Conservation (phyloP, 1,140 invertebrate genomes). For the Copidosoma floridanum region DNA sequence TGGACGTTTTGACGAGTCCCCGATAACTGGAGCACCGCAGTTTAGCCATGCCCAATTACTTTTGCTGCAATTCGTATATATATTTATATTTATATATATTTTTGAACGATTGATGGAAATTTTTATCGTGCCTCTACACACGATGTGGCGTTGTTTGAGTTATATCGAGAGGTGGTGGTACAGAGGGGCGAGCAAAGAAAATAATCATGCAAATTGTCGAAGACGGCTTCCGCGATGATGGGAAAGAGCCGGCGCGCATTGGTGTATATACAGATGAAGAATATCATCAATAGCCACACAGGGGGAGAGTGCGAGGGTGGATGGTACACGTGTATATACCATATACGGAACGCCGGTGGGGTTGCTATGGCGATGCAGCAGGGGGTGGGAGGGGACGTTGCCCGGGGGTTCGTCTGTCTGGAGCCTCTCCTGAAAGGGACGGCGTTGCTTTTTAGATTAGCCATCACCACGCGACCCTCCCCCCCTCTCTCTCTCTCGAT, state of each 20-base stretch:
- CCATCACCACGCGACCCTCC: no score
- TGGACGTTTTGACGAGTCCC: constrained; percentile 33
- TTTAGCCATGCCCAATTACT: no score
- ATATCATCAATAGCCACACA: no score
- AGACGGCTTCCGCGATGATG: background rate
- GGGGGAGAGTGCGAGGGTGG: constrained; percentile 1
- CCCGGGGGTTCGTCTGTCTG: constrained; percentile 39
- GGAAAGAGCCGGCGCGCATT: background rate
- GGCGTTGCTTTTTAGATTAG: constrained; percentile 29
- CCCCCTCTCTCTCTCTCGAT: background rate
- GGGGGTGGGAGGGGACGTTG: no score
- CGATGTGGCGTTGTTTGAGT: no score
- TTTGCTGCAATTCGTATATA: no score
- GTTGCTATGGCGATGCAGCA: constrained; percentile 50
- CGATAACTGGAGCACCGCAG: constrained; percentile 16
- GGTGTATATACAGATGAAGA: no score
- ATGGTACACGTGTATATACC: constrained; percentile 32
- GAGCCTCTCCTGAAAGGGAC: constrained; percentile 41
- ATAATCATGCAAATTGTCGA: constrained; percentile 28
- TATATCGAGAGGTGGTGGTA: background rate
- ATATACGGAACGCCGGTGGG: constrained; percentile 30
- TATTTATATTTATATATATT: no score
- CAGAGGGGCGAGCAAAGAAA: no score
- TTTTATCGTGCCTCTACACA: no score
- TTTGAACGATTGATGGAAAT: no score